phyloP scores from a whole-genome alignment of 2,113 vertebrate genomes.

The Alaudala cheleensis region DNA sequence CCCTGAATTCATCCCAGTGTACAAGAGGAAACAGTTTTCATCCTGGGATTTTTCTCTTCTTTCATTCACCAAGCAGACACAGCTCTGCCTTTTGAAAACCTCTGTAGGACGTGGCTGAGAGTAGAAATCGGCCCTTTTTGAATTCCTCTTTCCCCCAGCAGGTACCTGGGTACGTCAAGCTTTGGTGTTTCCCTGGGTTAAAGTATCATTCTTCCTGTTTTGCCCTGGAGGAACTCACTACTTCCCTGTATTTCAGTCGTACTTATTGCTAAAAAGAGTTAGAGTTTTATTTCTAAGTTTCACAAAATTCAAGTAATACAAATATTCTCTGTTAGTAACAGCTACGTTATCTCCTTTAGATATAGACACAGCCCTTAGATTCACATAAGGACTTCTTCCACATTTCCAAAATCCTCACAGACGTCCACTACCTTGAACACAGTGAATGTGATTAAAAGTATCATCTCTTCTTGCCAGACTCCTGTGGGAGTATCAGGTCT shows the following conservation, averaged over 20 bases:
- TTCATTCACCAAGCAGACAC: background rate
- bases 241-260: background rate
- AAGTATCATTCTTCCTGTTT: background rate
- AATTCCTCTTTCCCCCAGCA: background rate
- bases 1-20: background rate
- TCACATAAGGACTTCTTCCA: background rate
- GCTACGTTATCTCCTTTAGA: background rate
- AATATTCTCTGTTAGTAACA: background rate
- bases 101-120: background rate
- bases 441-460: background rate
- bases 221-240: background rate
- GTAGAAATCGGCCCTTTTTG: background rate
- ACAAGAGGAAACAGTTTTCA: background rate
- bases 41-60: background rate
- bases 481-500: slow-evolving; percentile 26
- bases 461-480: background rate
- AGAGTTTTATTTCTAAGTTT: background rate
- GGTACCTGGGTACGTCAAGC: background rate
- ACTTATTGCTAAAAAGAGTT: background rate
- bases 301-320: background rate
- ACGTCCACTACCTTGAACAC: background rate
- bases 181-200: background rate
- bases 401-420: background rate
- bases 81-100: background rate
- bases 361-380: background rate